These are phyloP conservation scores for Drosophila tani DNA, from an alignment of 1,140 invertebrate genomes.

Conservation along the genomic window DNA sequence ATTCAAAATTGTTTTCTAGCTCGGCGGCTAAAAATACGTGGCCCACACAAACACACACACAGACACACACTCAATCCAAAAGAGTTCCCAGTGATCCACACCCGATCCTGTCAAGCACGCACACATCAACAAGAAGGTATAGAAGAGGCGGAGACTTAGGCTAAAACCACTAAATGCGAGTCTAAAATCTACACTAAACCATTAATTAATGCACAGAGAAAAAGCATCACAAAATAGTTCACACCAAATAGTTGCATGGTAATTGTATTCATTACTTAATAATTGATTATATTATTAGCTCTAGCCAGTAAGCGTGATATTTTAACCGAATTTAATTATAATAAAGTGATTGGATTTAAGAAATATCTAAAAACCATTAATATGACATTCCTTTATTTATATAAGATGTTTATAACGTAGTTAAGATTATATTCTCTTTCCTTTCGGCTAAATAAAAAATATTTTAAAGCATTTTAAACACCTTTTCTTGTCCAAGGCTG, in stretches of 20 bases:
- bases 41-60: conserved; percentile 25
- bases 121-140: conserved; percentile 4
- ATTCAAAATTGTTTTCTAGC: conserved; percentile 54
- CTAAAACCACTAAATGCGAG: conserved; percentile 28
- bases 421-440: too few relatives aligned
- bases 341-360: too few relatives aligned
- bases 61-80: conserved; percentile 10
- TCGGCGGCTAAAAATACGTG: conserved; percentile 66
- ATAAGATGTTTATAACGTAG: too few relatives aligned
- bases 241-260: neutral
- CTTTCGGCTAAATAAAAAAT: too few relatives aligned
- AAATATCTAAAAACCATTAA: too few relatives aligned
- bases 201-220: conserved; percentile 14
- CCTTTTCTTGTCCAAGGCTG: too few relatives aligned
- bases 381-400: too few relatives aligned
- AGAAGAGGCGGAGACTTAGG: conserved; percentile 18
- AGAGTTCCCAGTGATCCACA: conserved; percentile 49
- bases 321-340: too few relatives aligned
- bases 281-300: neutral
- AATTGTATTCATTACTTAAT: neutral
- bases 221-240: conserved; percentile 38
- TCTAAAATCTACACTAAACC: conserved; percentile 36
- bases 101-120: conserved; percentile 37
- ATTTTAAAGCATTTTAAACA: too few relatives aligned
- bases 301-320: neutral